Conservation (phyloP, 1,140 invertebrate species). For the Camponotus floridanus region DNA sequence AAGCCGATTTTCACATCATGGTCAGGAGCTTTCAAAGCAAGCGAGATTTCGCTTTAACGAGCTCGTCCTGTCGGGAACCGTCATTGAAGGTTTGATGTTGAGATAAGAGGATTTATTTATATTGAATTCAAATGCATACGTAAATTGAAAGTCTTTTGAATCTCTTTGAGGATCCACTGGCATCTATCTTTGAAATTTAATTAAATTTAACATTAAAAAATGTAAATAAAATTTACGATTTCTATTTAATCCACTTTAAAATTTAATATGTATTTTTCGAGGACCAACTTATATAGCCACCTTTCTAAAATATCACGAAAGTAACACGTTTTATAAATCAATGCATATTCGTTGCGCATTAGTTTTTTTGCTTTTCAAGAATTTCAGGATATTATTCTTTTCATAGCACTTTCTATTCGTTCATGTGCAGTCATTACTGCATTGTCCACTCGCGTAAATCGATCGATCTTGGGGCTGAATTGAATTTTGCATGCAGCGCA, state of each 20-base stretch:
- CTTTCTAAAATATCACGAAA: background rate
- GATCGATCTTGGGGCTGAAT: slow-evolving; percentile 44
- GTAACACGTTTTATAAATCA: background rate
- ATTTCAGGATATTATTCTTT: background rate
- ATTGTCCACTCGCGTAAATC: slow-evolving; percentile 23
- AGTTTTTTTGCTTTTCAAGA: background rate
- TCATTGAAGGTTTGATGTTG: slow-evolving; percentile 6
- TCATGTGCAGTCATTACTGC: slow-evolving; percentile 20
- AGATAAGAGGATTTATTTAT: slow-evolving; percentile 49
- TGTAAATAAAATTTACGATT: background rate
- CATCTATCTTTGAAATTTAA: background rate
- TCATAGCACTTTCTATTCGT: background rate
- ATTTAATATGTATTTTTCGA: background rate
- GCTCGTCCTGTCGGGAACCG: background rate
- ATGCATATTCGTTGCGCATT: background rate
- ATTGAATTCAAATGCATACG: background rate
- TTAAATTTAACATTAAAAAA: background rate
- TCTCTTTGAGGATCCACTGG: background rate
- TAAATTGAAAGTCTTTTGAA: background rate
- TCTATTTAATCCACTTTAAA: no score
- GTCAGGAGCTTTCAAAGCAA: slow-evolving; percentile 18
- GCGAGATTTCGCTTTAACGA: slow-evolving; percentile 20
- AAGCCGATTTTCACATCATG: slow-evolving; percentile 31
- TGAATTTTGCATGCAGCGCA: slow-evolving; percentile 45
- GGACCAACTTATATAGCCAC: background rate